These are phyloP conservation scores for Platerodrilus igneus DNA, from an alignment of 2,888 invertebrate genomes.

Conservation along the genomic window DNA sequence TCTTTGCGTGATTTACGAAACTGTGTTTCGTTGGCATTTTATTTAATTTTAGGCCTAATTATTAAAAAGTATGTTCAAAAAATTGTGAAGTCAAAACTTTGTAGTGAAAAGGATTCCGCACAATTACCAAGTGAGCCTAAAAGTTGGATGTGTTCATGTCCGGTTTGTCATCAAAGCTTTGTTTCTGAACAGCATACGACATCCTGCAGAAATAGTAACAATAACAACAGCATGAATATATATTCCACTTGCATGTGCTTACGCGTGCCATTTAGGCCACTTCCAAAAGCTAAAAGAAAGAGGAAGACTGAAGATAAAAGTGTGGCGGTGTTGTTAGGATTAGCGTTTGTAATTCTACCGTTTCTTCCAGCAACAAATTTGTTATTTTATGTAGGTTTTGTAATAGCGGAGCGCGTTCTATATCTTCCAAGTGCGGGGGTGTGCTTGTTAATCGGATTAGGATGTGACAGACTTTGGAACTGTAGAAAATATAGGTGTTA, in stretches of 20 bases:
- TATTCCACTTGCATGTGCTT: conserved; percentile 52
- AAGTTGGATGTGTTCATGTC: conserved; percentile 52
- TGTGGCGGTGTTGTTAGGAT: conserved; percentile 53
- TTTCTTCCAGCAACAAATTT: conserved; percentile 95
- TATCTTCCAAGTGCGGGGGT: conserved; percentile 96
- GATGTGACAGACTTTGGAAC: conserved; percentile 57
- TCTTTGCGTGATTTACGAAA: conserved; percentile 76
- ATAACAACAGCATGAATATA: conserved; percentile 61
- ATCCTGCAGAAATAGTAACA: conserved; percentile 66
- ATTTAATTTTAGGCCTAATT: conserved; percentile 48
- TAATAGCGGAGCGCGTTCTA: conserved; percentile 92
- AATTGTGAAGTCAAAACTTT: conserved; percentile 16
- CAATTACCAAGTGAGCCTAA: conserved; percentile 16
- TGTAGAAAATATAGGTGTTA: conserved; percentile 43
- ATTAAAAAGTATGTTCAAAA: conserved; percentile 29
- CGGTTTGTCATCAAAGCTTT: conserved; percentile 64
- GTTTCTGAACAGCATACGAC: conserved; percentile 64
- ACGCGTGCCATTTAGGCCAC: conserved; percentile 21
- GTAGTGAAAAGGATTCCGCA: conserved; percentile 15
- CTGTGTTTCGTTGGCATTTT: conserved; percentile 70
- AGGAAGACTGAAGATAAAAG: conserved; percentile 7
- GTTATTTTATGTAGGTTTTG: conserved; percentile 97
- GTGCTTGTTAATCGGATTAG: conserved; percentile 81
- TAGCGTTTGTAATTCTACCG: conserved; percentile 80
- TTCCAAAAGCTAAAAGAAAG: conserved; percentile 8